Evolutionary conservation across 2,797 vertebrate genomes (phyloP).

Genomic region (Tympanoctomys barrerae): DNA sequence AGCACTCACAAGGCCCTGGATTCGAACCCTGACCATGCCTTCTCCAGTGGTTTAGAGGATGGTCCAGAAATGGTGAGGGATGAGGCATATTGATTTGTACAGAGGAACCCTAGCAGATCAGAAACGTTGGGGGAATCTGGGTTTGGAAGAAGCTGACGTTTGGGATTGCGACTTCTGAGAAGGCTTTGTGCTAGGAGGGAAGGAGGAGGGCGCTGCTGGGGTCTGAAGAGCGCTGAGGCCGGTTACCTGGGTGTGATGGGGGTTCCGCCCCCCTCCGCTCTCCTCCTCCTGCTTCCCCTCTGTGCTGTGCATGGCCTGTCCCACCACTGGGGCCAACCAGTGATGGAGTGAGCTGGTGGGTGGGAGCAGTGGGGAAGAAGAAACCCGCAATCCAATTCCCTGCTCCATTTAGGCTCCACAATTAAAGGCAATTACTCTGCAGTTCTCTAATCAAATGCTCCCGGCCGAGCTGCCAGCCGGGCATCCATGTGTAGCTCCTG

Average conservation of each 20-base stretch:
- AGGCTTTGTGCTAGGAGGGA: background rate
- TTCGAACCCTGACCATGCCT: background rate
- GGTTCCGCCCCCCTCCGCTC: background rate
- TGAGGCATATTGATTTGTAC: background rate
- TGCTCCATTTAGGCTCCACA: slow-evolving; percentile 80
- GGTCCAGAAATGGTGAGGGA: background rate
- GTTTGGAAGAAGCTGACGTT: slow-evolving; percentile 41
- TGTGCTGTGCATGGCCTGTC: background rate
- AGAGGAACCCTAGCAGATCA: background rate
- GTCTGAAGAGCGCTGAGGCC: background rate
- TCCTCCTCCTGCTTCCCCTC: background rate
- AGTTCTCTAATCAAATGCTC: slow-evolving; percentile 82
- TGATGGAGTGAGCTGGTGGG: background rate
- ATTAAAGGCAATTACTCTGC: slow-evolving; percentile 84
- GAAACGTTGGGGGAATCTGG: slow-evolving; percentile 1
- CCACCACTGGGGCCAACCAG: background rate
- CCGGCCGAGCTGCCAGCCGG: slow-evolving; percentile 75
- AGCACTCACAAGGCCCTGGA: background rate
- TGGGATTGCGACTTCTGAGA: background rate
- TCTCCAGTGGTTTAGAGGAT: background rate
- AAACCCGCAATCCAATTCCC: slow-evolving; percentile 76
- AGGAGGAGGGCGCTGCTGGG: background rate
- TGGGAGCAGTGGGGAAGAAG: slow-evolving; percentile 40
- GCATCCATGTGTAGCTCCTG: slow-evolving; percentile 72
- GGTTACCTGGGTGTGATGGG: background rate